A percentile compares a stretch with the other conserved stretches of the same genome.
Conservation (phyloP, 1,140 invertebrate genomes). For the Caenorhabditis tropicalis region DNA sequence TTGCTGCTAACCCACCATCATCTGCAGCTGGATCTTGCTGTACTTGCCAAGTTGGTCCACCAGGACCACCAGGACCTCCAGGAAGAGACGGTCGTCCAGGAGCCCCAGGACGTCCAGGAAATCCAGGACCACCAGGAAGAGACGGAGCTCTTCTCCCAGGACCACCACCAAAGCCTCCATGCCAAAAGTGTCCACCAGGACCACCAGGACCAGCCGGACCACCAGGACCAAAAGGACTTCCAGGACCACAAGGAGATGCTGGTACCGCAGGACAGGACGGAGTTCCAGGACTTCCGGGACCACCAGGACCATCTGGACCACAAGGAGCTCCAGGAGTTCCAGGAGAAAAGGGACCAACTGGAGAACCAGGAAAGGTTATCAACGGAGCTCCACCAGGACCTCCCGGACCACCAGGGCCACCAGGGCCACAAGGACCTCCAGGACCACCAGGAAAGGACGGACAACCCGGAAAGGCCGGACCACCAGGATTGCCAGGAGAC, state of each 20-base stretch:
- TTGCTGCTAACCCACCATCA: conserved; percentile 57
- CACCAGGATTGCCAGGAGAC: conserved; percentile 62
- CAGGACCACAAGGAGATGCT: conserved; percentile 70
- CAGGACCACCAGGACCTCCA: conserved; percentile 70
- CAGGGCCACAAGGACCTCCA: conserved; percentile 66
- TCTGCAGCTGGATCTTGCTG: conserved; percentile 65
- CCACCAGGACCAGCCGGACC: conserved; percentile 65
- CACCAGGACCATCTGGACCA: conserved; percentile 67
- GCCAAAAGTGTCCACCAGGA: conserved; percentile 67
- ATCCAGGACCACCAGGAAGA: conserved; percentile 69
- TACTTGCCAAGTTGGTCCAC: conserved; percentile 69
- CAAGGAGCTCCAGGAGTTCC: conserved; percentile 68
- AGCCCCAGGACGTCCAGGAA: conserved; percentile 69
- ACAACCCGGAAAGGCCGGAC: conserved; percentile 57
- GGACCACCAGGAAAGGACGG: conserved; percentile 62
- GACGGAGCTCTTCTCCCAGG: conserved; percentile 69
- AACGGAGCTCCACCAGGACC: conserved; percentile 71
- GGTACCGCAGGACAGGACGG: conserved; percentile 69
- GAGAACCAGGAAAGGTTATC: conserved; percentile 67
- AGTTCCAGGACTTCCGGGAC: conserved; percentile 66
- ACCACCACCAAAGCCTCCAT: conserved; percentile 72
- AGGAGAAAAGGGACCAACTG: conserved; percentile 71
- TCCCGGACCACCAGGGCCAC: conserved; percentile 65
- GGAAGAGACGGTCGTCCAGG: conserved; percentile 70
- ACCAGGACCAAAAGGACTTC: conserved; percentile 67